Conservation (phyloP, 2,888 invertebrate species). For the Ochropacha duplaris region DNA sequence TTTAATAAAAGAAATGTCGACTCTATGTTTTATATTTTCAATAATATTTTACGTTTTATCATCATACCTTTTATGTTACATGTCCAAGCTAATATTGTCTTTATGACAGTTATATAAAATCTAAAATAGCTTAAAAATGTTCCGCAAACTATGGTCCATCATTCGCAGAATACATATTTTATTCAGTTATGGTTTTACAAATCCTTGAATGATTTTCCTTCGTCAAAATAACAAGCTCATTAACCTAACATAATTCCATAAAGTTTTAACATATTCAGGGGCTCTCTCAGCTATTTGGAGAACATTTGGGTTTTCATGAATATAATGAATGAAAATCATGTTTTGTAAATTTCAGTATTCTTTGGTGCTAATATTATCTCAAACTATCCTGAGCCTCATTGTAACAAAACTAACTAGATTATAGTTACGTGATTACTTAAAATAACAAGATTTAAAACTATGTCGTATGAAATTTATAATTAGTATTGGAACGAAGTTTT, state of each 20-base stretch:
- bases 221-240: conserved; percentile 12
- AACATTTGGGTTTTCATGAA: background rate
- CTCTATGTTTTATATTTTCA: conserved; percentile 11
- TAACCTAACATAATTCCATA: conserved; percentile 16
- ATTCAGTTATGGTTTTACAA: no score
- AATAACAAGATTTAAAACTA: no score
- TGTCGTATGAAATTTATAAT: background rate
- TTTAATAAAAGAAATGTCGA: conserved; percentile 46
- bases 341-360: background rate
- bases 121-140: no score
- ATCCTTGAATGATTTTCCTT: conserved; percentile 15
- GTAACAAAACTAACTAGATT: background rate
- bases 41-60: background rate
- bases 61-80: no score
- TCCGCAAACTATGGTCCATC: no score
- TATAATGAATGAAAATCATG: conserved; percentile 5
- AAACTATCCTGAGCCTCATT: background rate
- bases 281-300: background rate
- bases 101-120: no score
- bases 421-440: background rate
- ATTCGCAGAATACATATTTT: no score
- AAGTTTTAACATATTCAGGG: conserved; percentile 22
- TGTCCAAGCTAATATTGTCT: no score
- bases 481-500: no score
- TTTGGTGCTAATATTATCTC: background rate